phyloP scores from a whole-genome alignment of 2,888 invertebrate genomes.

The Folsomia candida region DNA sequence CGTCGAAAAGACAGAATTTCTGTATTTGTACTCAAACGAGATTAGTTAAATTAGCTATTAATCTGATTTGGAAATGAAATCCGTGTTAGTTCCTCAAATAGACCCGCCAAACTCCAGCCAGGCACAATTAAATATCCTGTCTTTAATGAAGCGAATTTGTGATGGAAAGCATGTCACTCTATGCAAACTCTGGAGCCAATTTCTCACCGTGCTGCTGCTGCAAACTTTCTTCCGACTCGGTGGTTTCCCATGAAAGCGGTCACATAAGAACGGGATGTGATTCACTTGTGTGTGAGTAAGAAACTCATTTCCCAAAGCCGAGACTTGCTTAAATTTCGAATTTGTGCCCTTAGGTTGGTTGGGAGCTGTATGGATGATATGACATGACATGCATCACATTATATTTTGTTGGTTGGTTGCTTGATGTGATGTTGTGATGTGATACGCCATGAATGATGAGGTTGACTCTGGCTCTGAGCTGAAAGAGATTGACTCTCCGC shows the following conservation, averaged over 20 bases:
- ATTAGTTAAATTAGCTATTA: no score
- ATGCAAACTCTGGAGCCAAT: neutral
- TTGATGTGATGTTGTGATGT: neutral
- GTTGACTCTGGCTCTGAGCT: neutral
- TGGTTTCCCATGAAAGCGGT: neutral
- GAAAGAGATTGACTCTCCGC: neutral
- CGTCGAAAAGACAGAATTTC: no score
- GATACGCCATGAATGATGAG: slow-evolving; percentile 1
- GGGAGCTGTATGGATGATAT: slow-evolving; percentile 1
- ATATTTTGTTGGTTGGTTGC: neutral
- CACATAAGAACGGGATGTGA: neutral
- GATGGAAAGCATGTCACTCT: no score
- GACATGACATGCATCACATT: slow-evolving; percentile 7
- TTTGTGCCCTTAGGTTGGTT: neutral
- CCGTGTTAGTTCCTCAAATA: neutral
- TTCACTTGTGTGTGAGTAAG: neutral
- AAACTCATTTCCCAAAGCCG: neutral
- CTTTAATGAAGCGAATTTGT: neutral
- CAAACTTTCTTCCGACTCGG: slow-evolving; percentile 1
- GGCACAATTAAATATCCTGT: neutral
- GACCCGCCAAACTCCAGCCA: neutral
- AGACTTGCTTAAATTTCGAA: slow-evolving; percentile 2
- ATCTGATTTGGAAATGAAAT: no score
- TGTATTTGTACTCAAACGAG: no score
- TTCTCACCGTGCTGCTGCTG: neutral